A percentile compares a stretch with the other conserved stretches of the same genome.
Evolutionary conservation across 2,888 invertebrate species (phyloP).

Genomic region (Strigamia transsilvanica): DNA sequence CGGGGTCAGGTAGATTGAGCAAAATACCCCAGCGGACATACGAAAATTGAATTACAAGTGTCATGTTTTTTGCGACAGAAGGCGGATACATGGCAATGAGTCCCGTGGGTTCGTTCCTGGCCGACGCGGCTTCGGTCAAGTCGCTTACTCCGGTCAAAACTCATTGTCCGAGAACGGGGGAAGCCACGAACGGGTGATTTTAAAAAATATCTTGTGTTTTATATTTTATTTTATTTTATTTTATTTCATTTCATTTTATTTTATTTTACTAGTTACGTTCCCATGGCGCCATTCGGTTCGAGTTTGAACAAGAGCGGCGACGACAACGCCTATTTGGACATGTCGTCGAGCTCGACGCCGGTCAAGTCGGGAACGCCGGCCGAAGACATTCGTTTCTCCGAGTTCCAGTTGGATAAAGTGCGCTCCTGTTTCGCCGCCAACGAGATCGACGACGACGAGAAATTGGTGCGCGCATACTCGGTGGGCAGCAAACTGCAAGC

Average conservation of each 20-base stretch:
- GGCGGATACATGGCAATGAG: constrained; percentile 69
- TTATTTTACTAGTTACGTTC: constrained; percentile 69
- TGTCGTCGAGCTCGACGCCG: constrained; percentile 68
- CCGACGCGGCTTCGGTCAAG: constrained; percentile 54
- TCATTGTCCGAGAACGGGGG: constrained; percentile 54
- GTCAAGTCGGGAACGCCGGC: constrained; percentile 82
- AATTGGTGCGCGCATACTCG: constrained; percentile 76
- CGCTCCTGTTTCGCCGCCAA: constrained; percentile 74
- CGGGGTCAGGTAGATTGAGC: constrained; percentile 57
- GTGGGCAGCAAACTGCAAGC: constrained; percentile 74
- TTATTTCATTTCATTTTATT: neutral
- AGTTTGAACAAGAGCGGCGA: constrained; percentile 56
- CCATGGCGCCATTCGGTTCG: constrained; percentile 71
- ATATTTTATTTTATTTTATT: neutral
- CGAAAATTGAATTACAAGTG: no score
- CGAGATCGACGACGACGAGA: constrained; percentile 70
- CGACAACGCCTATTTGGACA: constrained; percentile 55
- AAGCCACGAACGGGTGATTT: constrained; percentile 63
- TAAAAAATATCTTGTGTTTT: no score
- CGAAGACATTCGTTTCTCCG: constrained; percentile 74
- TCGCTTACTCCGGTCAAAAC: constrained; percentile 53
- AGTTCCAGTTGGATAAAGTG: constrained; percentile 83
- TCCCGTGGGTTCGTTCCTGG: constrained; percentile 60
- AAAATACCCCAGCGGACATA: no score
- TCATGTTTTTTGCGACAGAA: constrained; percentile 54